phyloP scores from a whole-genome alignment of 2,797 vertebrate species.

The Moxostoma hubbsi region DNA sequence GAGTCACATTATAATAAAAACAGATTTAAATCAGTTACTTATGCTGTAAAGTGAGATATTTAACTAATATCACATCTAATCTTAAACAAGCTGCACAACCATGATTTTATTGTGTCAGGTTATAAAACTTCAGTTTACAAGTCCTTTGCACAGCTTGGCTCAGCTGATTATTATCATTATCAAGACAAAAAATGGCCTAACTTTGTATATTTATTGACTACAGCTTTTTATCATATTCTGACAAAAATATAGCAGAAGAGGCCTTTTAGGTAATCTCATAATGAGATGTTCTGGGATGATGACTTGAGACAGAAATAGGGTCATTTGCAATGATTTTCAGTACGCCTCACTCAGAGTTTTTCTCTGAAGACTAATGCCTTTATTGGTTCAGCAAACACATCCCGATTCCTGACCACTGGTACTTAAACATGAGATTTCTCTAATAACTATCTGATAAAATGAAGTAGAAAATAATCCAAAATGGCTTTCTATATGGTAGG shows the following conservation, averaged over 20 bases:
- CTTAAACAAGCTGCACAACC: neutral
- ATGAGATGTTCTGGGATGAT: conserved; percentile 1
- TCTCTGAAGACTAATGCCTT: conserved; percentile 3
- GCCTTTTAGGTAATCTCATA: neutral
- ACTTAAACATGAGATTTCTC: neutral
- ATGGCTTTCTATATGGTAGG: neutral
- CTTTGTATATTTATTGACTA: neutral
- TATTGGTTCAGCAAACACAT: neutral
- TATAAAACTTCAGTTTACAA: neutral
- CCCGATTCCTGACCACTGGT: neutral
- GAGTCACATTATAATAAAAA: neutral
- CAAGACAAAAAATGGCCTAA: neutral
- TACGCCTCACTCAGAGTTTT: neutral
- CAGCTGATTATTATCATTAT: conserved; percentile 35
- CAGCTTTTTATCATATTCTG: neutral
- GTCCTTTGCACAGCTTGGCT: neutral
- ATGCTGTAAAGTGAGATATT: neutral
- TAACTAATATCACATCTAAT: neutral
- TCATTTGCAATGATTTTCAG: neutral
- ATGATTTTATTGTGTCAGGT: neutral
- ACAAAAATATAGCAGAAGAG: neutral
- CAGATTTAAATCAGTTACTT: neutral
- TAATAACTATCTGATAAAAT: neutral
- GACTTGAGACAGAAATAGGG: neutral
- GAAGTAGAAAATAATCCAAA: neutral